Percentiles rank a stretch among this genome's conserved stretches.
These are phyloP conservation scores for Notarius lentiginosus DNA, from an alignment of 2,113 vertebrate genomes.

Conservation along the genomic window DNA sequence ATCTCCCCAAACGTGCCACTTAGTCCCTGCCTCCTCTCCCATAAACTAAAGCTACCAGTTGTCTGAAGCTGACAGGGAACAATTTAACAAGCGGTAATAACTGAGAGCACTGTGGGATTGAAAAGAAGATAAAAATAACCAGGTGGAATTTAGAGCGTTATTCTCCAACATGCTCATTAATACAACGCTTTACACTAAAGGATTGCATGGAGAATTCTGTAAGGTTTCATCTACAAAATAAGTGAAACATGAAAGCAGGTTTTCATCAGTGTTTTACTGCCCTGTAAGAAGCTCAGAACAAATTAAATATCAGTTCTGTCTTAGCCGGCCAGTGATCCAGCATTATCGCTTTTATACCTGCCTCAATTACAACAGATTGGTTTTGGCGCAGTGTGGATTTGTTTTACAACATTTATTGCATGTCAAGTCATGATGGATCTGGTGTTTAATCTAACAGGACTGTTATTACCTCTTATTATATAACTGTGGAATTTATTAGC, in stretches of 20 bases:
- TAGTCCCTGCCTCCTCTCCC: conserved; percentile 50
- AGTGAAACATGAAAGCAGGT: neutral
- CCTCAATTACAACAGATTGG: conserved; percentile 13
- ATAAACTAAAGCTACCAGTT: conserved; percentile 53
- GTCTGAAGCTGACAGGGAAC: conserved; percentile 58
- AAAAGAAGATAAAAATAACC: conserved; percentile 15
- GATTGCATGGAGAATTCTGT: neutral
- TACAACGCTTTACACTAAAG: neutral
- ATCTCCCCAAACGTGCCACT: conserved; percentile 59
- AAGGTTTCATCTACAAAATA: neutral
- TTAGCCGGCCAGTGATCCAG: conserved; percentile 3
- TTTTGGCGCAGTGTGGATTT: conserved; percentile 21
- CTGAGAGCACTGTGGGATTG: conserved; percentile 29
- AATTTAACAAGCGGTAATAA: conserved; percentile 63
- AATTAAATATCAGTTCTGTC: neutral
- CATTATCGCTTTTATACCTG: conserved; percentile 23
- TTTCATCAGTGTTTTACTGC: neutral
- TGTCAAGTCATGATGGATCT: conserved; percentile 15
- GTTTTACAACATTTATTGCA: conserved; percentile 11
- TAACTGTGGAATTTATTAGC: conserved; percentile 35
- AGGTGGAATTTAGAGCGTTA: conserved; percentile 3
- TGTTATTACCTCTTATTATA: conserved; percentile 17
- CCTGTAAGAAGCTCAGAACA: neutral
- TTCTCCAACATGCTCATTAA: neutral
- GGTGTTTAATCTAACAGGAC: conserved; percentile 29